These are phyloP conservation scores for Hylaeus anthracinus DNA, from an alignment of 1,140 invertebrate species.

Conservation along the genomic window DNA sequence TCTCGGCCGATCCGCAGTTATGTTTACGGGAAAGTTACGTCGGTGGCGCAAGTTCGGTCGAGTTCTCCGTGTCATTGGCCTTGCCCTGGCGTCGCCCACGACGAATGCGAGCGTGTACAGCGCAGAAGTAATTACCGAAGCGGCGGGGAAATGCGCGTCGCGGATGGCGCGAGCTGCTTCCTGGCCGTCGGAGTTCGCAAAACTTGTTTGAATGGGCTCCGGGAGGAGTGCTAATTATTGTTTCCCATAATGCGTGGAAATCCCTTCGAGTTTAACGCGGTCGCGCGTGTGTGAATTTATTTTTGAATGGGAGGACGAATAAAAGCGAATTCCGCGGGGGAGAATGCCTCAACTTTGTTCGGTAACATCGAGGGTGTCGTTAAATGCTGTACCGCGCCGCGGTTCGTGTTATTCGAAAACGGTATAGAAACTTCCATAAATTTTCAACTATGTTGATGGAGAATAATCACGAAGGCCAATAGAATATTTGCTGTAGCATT, in stretches of 20 bases:
- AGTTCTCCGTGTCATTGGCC: conserved; percentile 29
- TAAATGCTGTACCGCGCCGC: neutral
- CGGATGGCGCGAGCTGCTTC: neutral
- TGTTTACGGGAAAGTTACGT: conserved; percentile 36
- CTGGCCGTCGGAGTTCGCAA: conserved; percentile 14
- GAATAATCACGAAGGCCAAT: too few relatives aligned
- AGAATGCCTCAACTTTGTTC: neutral
- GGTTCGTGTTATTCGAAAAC: too few relatives aligned
- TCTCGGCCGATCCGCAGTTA: neutral
- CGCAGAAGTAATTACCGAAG: conserved; percentile 31
- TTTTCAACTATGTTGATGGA: too few relatives aligned
- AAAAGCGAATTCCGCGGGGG: neutral
- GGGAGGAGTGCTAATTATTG: conserved; percentile 45
- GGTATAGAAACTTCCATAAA: too few relatives aligned
- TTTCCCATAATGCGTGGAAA: conserved; percentile 17
- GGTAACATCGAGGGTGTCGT: neutral
- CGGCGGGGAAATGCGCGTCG: conserved; percentile 8
- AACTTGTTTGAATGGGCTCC: conserved; percentile 32
- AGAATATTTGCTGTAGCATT: too few relatives aligned
- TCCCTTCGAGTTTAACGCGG: conserved; percentile 3
- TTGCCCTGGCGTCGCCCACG: conserved; percentile 2
- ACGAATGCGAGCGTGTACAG: neutral
- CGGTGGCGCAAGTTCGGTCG: neutral
- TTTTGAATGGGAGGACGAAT: conserved; percentile 5
- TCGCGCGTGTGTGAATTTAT: neutral